Percentiles rank a stretch among this genome's conserved stretches.
These are phyloP conservation scores for Pocillopora verrucosa DNA, from an alignment of 64 coral and sea anemone species.

Conservation along the genomic window DNA sequence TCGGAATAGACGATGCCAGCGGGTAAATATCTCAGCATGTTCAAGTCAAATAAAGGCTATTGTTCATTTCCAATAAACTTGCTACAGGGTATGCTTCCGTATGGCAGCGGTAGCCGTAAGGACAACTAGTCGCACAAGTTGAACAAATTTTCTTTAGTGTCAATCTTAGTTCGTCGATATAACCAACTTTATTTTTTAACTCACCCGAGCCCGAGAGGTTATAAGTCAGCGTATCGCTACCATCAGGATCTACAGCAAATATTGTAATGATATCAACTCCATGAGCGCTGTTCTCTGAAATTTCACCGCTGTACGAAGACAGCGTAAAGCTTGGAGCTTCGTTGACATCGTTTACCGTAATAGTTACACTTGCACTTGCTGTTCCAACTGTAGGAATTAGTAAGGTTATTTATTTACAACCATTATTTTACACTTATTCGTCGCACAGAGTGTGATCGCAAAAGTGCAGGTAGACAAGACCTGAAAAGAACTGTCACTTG, in stretches of 20 bases:
- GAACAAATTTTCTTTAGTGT: too few species aligned
- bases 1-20: too few species aligned
- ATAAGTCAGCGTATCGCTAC: conserved; percentile 33
- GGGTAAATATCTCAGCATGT: too few species aligned
- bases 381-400: conserved; percentile 6
- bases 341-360: conserved; percentile 30
- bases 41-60: too few species aligned
- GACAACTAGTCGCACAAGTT: too few species aligned
- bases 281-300: conserved; percentile 43
- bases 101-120: too few species aligned
- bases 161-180: neutral
- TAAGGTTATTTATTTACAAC: neutral
- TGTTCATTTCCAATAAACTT: too few species aligned
- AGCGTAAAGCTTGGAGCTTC: conserved; percentile 41
- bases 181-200: neutral
- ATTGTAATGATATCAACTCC: conserved; percentile 35
- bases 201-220: conserved; percentile 32
- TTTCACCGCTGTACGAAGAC: conserved; percentile 33
- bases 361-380: conserved; percentile 31
- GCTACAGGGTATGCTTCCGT: too few species aligned
- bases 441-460: too few species aligned
- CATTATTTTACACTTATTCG: too few species aligned
- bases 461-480: neutral
- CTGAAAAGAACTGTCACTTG: too few species aligned
- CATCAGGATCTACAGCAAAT: conserved; percentile 37